Base-by-base conservation (phyloP, 2,797 vertebrate species). In the Bufotes viridis region DNA sequence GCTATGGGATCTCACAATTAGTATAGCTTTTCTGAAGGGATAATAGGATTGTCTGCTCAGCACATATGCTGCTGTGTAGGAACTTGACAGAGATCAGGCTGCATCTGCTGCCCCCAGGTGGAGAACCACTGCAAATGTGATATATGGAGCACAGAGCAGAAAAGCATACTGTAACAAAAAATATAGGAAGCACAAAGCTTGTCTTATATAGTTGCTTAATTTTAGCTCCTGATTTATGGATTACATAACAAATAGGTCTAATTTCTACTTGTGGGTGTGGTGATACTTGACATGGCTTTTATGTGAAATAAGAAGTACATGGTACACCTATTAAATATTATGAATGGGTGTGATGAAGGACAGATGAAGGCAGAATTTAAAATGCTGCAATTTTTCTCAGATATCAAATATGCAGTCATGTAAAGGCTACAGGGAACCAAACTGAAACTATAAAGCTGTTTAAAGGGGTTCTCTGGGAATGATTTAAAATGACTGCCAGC, bases 171-270 rank as follows among this genome's bases (percentile, higher is more conserved):
- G 42, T 42, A 42, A 42, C 42, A 42, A 42, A 5, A 42, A 42
- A 42, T 42, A 42, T 42, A 42, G 42, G 42, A 42, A 42, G 42
- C 42, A 42, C 42, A 42, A 42, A 26, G 26, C 74, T 63, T 29
- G 1, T 8, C 18, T 22, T 15, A 26, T 29, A 7, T 53, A 20
- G 17, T 17, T 72, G 49, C 22, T 53, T 69, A 82, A 24, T 69
- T 69, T 10, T 17, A 18, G 49, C 22, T 55, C 53, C 49, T 1
- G 11, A 2, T 12, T 51, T 34, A 53, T 15, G 18, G 18, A 70
- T 83, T 53, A 53, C 63, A 84, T 84, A 84, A 84, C 2, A 74
- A 22, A 72, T 22, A 84, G 29, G 67, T 74, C 69, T 72, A 58
- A 84, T 42, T 57, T 57, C 69, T 58, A 58, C 7, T 4, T 84